Percentiles rank a stretch among this genome's conserved stretches.
Conservation (phyloP, 2,888 invertebrate species). For the Calameuta filiformis region DNA sequence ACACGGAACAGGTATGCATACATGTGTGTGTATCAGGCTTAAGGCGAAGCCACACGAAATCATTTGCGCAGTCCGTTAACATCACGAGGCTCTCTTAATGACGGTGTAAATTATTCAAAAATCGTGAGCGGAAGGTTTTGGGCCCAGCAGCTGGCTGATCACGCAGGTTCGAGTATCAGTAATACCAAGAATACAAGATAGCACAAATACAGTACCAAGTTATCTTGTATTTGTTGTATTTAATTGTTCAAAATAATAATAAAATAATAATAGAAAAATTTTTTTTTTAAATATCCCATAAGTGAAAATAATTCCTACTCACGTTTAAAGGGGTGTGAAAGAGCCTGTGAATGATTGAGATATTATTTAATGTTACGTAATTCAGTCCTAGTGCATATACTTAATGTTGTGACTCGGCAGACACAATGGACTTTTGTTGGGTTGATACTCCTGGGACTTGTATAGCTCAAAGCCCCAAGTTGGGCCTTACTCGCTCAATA, state of each 20-base stretch:
- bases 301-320: background rate
- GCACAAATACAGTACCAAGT: background rate
- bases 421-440: constrained; percentile 59
- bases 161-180: constrained; percentile 27
- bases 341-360: background rate
- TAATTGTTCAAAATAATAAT: background rate
- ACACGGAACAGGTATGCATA: background rate
- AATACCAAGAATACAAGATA: background rate
- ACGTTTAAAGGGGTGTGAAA: background rate
- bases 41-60: constrained; percentile 30
- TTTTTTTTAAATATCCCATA: background rate
- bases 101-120: constrained; percentile 44
- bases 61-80: constrained; percentile 32
- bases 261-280: background rate
- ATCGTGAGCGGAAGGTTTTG: constrained; percentile 38
- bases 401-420: constrained; percentile 18
- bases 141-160: constrained; percentile 22
- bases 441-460: constrained; percentile 12
- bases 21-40: background rate
- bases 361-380: background rate
- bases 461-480: background rate
- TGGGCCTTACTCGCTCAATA: background rate
- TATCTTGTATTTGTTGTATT: background rate
- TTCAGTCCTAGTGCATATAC: background rate
- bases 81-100: constrained; percentile 27